These are phyloP conservation scores for Salminus brasiliensis DNA, from an alignment of 2,113 vertebrate genomes.

Conservation along the genomic window DNA sequence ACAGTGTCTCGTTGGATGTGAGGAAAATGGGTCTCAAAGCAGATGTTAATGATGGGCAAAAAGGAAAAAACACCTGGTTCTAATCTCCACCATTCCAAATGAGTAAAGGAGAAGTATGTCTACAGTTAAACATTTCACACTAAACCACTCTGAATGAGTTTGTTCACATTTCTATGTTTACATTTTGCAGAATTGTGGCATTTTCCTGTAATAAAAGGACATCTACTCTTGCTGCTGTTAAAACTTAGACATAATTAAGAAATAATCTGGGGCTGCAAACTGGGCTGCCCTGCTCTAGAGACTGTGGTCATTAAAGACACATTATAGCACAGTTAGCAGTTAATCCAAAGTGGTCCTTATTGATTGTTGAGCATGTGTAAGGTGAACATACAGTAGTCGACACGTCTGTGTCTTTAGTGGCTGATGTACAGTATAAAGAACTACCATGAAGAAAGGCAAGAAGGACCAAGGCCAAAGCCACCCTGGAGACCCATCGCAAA, in stretches of 20 bases:
- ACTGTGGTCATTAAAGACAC: not conserved
- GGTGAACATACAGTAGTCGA: slow-evolving; percentile 20
- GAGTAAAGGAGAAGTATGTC: no score
- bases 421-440: slow-evolving; percentile 4
- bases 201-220: not conserved
- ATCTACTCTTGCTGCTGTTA: not conserved
- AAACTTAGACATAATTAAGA: not conserved
- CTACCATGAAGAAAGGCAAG: not conserved
- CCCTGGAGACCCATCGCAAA: not conserved
- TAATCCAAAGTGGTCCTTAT: not conserved
- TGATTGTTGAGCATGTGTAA: not conserved
- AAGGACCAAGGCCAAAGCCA: not conserved
- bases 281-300: not conserved
- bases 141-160: no score
- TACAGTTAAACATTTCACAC: no score
- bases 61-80: no score
- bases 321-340: not conserved
- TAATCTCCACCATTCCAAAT: no score
- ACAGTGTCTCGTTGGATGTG: no score
- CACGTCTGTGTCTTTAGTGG: not conserved
- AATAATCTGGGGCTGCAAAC: not conserved
- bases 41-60: no score
- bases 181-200: no score
- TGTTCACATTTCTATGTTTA: no score
- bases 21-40: no score